Evolutionary conservation across 2,113 vertebrate genomes (phyloP).

Genomic region (Chionomys nivalis): DNA sequence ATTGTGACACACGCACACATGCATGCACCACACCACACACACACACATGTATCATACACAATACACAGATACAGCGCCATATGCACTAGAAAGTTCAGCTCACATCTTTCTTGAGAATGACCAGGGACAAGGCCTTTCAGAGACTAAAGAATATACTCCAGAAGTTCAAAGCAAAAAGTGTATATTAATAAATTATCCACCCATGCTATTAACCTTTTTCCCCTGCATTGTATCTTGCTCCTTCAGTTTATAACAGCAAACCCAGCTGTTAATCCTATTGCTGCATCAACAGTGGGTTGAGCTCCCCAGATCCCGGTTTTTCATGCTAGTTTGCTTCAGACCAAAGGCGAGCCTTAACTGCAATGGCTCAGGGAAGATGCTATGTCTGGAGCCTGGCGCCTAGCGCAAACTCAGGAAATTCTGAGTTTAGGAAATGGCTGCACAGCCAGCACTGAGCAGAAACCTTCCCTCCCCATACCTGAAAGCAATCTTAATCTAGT

Average conservation of each 20-base stretch:
- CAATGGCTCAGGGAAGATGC: fast-evolving
- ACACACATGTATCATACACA: not conserved
- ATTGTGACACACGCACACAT: not conserved
- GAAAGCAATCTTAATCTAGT: not conserved
- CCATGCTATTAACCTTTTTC: not conserved
- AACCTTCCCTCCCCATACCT: not conserved
- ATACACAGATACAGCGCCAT: not conserved
- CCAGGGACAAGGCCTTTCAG: not conserved
- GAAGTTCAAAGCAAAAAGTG: not conserved
- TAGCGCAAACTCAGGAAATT: too few species aligned
- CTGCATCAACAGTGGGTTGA: not conserved
- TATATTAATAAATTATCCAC: not conserved
- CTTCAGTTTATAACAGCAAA: not conserved
- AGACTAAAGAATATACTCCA: not conserved
- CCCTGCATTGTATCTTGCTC: not conserved
- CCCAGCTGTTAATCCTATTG: too few species aligned
- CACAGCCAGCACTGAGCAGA: not conserved
- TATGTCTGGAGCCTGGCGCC: not conserved
- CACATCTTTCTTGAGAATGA: not conserved
- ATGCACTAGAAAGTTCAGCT: not conserved
- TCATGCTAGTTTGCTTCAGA: not conserved
- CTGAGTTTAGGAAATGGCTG: not conserved
- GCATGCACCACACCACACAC: not conserved
- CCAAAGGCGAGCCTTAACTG: not conserved
- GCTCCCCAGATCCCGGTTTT: not conserved